These are phyloP conservation scores for Halesus radiatus DNA, from an alignment of 1,140 invertebrate species.

Conservation along the genomic window DNA sequence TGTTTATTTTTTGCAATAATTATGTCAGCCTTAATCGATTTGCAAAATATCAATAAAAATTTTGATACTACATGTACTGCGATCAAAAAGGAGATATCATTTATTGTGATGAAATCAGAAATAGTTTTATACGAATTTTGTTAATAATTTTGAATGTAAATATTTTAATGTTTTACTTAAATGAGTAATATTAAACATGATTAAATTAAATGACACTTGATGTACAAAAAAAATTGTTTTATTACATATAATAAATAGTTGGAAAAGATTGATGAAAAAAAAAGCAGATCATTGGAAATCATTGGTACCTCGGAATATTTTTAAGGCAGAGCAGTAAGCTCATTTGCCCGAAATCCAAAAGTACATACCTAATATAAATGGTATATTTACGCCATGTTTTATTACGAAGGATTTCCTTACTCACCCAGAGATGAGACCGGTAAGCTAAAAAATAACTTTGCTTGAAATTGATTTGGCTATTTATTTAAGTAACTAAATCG, in stretches of 20 bases:
- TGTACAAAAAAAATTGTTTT: constrained; percentile 39
- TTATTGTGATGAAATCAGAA: constrained; percentile 51
- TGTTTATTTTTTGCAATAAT: constrained; percentile 7
- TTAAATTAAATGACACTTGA: constrained; percentile 56
- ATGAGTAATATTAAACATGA: constrained; percentile 51
- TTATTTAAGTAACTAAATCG: too few relatives aligned
- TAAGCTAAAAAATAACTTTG: too few relatives aligned
- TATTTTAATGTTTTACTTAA: constrained; percentile 55
- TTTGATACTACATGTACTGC: constrained; percentile 3
- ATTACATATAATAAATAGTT: not conserved
- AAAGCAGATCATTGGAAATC: too few relatives aligned
- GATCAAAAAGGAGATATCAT: constrained; percentile 20
- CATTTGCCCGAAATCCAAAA: too few relatives aligned
- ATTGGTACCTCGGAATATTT: too few relatives aligned
- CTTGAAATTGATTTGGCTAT: too few relatives aligned
- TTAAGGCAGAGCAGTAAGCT: too few relatives aligned
- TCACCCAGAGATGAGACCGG: too few relatives aligned
- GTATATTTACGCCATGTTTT: too few relatives aligned
- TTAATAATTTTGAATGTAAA: constrained; percentile 54
- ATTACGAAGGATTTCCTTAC: too few relatives aligned
- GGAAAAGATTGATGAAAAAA: too few relatives aligned
- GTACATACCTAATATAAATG: too few relatives aligned
- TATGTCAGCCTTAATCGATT: not conserved
- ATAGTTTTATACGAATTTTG: constrained; percentile 48
- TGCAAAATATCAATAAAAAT: not conserved